Evolutionary conservation across 1,140 invertebrate species (phyloP).

Genomic region (Diorhabda sublineata): DNA sequence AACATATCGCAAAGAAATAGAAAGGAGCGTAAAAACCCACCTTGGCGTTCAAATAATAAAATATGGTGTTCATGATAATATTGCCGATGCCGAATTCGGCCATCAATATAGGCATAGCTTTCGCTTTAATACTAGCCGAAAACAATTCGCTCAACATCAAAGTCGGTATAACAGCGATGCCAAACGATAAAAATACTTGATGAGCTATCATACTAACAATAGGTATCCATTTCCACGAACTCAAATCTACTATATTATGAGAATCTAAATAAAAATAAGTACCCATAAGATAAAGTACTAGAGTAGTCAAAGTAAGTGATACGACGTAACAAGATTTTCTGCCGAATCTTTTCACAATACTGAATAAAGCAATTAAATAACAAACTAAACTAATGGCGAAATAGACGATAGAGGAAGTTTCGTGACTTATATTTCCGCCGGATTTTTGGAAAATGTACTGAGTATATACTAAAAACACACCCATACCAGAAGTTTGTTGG

Average conservation of each 20-base stretch:
- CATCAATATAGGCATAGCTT: slow-evolving; percentile 32
- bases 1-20: slow-evolving; percentile 74
- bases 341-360: slow-evolving; percentile 32
- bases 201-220: slow-evolving; percentile 35
- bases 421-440: background rate
- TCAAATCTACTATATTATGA: slow-evolving; percentile 17
- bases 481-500: slow-evolving; percentile 35
- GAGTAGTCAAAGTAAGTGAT: background rate
- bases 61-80: slow-evolving; percentile 44
- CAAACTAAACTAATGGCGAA: background rate
- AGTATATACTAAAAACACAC: slow-evolving; percentile 29
- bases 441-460: slow-evolving; percentile 35
- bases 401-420: background rate
- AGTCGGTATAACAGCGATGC: slow-evolving; percentile 38
- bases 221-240: slow-evolving; percentile 39
- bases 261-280: background rate
- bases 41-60: slow-evolving; percentile 44
- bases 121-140: slow-evolving; percentile 39
- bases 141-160: slow-evolving; percentile 42
- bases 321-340: background rate
- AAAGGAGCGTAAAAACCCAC: slow-evolving; percentile 71
- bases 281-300: background rate
- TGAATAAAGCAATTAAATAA: background rate
- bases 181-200: slow-evolving; percentile 35
- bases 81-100: slow-evolving; percentile 29